Evolutionary conservation across 2,113 vertebrate species (phyloP), one percentile per base, ranked within the genome.

Genomic region (Platichthys stellatus): DNA sequence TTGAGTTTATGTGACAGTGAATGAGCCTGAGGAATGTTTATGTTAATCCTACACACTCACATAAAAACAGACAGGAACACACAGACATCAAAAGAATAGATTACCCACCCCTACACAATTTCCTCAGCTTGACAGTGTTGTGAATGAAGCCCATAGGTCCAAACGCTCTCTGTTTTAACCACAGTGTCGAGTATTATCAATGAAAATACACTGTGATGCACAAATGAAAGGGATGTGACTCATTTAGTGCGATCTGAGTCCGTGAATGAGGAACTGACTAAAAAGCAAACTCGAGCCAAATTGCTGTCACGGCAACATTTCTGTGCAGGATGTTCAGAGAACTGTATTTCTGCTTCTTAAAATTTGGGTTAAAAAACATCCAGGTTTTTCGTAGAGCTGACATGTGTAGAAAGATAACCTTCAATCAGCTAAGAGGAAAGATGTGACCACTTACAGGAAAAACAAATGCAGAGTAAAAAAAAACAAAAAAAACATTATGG

Each of bases 21-120:
- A 82, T 74, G 85, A 86, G 86, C 85, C 73, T 57, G 66, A 90
- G 91, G 90, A 94, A 94, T 92, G 89, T 87, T 82, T 72, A 60
- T 63, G 80, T 67, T 92, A 91, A 91, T 90, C 85, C 72, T 53
- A 63, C 57, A 65, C 63, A 69, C 66, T 71, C 38, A 73, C 38
- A 74, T 28, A 68, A 54, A 76, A 62, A 70, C 60, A 82, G 54
- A 60, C 40, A 74, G 15, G 40, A n/a, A 66, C 68, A 71, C 63
- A 67, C 63, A 14, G 53, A 74, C 66, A 76, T 71, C 61, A 80
- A 86, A 88, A 88, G 82, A 85, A 65, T 5, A 83, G 63, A 83
- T 80, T 69, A 62, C 60, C 62, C 23, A 59, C 60, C 61, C 35
- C 5, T 49, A 1, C 47, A 17, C 40, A 47, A 74, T 71, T 83